Base-by-base conservation (phyloP, 2,888 invertebrate species). In the Venusia cambrica region DNA sequence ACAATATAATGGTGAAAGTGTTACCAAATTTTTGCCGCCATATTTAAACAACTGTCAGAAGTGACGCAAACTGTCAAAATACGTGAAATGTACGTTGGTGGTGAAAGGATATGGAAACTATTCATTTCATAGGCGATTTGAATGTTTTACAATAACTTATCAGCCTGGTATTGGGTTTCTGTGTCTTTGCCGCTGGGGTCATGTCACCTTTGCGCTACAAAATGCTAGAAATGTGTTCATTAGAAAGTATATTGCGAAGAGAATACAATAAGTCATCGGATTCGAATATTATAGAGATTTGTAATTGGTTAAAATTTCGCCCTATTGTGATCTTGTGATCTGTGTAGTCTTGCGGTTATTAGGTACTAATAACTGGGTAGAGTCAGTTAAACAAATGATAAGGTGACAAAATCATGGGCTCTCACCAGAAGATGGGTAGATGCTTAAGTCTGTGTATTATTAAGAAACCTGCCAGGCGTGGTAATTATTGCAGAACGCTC, bases 1-100 rank as follows among this genome's bases (percentile, higher is more conserved):
- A 69, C 64, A 62, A 57, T 60, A 61, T 62, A 50, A 41, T 42
- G 61, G 81, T 69, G 80, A 79, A 81, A 81, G 80, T 73, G 54
- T 52, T 53, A 53, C 51, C 49, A 48, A 56, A 57, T 60, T 66
- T 61, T 63, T 67, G 48, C 48, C 16, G 57, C 53, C 53, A 60
- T 63, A 54, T 62, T 65, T 44, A 50, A 54, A 58, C 51, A 64
- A 59, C 62, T 70, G 68, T 66, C 67, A 73, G 58, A 42, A 64
- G 62, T 49, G 44, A 51, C 38, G 48, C 49, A 48, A 51, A 52
- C 45, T 58, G 59, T 57, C 61, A 62, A 56, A 62, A 49, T 41
- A 50, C 47, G 25, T 32, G 20, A 36, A 40, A 47, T 47, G 38
- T 39, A 43, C 42, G 43, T 52, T 31, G 27, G 31, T 20, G 33